Percentiles rank a stretch among this genome's conserved stretches.
Conservation (phyloP, 2,797 vertebrate genomes). For the Protonibea diacanthus region DNA sequence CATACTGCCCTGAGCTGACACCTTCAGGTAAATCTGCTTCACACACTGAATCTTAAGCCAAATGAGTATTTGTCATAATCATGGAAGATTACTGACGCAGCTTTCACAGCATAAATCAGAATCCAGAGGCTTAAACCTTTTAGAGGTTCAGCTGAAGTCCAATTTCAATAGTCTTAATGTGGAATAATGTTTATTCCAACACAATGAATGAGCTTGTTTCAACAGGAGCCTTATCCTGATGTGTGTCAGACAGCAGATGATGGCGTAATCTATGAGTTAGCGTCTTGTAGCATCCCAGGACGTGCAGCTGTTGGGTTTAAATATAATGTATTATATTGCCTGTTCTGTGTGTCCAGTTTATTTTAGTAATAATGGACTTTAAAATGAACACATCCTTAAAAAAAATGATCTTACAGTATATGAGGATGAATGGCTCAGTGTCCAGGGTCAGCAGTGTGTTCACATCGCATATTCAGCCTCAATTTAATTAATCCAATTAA, state of each 20-base stretch:
- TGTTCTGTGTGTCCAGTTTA: conserved; percentile 17
- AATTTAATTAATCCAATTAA: conserved; percentile 11
- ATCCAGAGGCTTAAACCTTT: conserved; percentile 36
- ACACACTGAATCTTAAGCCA: conserved; percentile 28
- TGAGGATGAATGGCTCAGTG: neutral
- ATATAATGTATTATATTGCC: neutral
- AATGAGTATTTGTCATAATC: conserved; percentile 45
- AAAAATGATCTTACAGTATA: neutral
- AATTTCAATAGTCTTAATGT: conserved; percentile 30
- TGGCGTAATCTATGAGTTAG: conserved; percentile 64
- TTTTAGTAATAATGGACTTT: neutral
- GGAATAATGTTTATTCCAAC: conserved; percentile 42
- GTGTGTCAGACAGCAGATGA: conserved; percentile 52
- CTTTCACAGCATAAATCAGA: conserved; percentile 25
- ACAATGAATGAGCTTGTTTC: conserved; percentile 49
- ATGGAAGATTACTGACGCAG: conserved; percentile 23
- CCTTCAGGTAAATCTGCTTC: conserved; percentile 52
- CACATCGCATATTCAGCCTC: neutral
- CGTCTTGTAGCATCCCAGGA: conserved; percentile 12
- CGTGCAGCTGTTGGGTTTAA: conserved; percentile 11
- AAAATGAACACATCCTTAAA: neutral
- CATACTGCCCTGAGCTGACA: conserved; percentile 38
- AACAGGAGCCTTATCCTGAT: conserved; percentile 56
- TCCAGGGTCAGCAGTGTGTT: neutral
- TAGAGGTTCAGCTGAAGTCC: conserved; percentile 29